Conservation (phyloP, 2,888 invertebrate genomes). For the Bellardia pandia region DNA sequence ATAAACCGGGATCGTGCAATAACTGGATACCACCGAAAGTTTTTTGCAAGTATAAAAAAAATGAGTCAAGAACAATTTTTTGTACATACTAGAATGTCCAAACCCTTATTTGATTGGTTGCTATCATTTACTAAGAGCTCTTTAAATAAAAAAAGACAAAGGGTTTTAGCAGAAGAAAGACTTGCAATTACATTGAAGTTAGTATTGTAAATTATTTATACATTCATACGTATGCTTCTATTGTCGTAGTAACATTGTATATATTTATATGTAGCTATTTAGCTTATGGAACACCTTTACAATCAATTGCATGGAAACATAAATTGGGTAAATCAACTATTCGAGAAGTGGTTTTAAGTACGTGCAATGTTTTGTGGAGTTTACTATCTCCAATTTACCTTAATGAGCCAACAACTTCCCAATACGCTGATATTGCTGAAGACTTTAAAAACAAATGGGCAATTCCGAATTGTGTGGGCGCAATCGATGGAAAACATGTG, state of each 20-base stretch:
- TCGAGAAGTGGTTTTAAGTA: conserved; percentile 44
- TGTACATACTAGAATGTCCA: conserved; percentile 49
- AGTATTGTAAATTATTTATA: neutral
- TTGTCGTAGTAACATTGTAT: neutral
- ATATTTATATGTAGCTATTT: conserved; percentile 45
- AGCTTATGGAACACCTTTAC: conserved; percentile 42
- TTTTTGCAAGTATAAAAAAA: conserved; percentile 43
- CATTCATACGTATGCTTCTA: neutral
- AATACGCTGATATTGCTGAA: conserved; percentile 60
- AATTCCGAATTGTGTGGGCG: conserved; percentile 64
- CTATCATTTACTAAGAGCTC: conserved; percentile 28
- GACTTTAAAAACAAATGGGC: conserved; percentile 61
- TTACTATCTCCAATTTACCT: conserved; percentile 48
- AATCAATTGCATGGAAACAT: conserved; percentile 50
- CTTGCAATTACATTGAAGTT: conserved; percentile 48
- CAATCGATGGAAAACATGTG: conserved; percentile 44
- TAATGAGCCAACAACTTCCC: conserved; percentile 25
- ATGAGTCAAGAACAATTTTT: conserved; percentile 50
- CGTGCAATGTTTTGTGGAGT: conserved; percentile 40
- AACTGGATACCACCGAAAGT: conserved; percentile 40
- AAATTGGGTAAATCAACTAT: conserved; percentile 62
- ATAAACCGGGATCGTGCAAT: conserved; percentile 26
- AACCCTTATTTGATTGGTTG: conserved; percentile 54
- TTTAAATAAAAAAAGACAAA: conserved; percentile 35
- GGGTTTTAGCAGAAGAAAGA: conserved; percentile 37